Conservation (phyloP, 2,797 vertebrate species). For the Anomalospiza imberbis region DNA sequence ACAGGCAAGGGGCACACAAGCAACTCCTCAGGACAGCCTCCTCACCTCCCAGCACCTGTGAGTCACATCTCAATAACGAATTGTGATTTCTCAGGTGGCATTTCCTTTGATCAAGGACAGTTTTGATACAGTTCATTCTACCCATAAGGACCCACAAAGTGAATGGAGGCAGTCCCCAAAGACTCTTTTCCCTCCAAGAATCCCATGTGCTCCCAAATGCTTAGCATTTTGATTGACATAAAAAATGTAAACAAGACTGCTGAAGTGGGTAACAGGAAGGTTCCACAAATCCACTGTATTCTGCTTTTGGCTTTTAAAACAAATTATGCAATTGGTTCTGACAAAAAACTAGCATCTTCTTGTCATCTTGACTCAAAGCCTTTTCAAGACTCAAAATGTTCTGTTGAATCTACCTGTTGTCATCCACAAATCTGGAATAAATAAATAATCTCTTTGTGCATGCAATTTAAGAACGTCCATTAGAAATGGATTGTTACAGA, state of each 20-base stretch:
- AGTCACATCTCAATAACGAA: not conserved
- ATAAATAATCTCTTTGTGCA: not conserved
- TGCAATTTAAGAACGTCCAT: rapidly evolving
- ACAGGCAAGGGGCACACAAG: not conserved
- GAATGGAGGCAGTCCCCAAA: not conserved
- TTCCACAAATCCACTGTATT: not conserved
- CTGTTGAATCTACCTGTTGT: not conserved
- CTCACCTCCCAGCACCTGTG: not conserved
- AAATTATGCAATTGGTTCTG: not conserved
- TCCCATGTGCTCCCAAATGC: not conserved
- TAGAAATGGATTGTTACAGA: not conserved
- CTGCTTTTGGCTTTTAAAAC: not conserved
- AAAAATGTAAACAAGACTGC: not conserved
- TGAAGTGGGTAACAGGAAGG: not conserved
- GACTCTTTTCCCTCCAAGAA: not conserved
- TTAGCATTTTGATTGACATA: not conserved
- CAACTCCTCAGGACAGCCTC: not conserved
- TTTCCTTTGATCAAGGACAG: not conserved
- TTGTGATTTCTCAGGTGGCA: not conserved
- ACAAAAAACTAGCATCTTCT: not conserved
- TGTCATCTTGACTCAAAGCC: not conserved
- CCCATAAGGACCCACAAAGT: not conserved
- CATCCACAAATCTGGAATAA: not conserved
- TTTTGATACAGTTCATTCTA: not conserved
- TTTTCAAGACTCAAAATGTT: not conserved